Base-by-base conservation (phyloP, 2,113 vertebrate species). In the Varanus komodoensis region DNA sequence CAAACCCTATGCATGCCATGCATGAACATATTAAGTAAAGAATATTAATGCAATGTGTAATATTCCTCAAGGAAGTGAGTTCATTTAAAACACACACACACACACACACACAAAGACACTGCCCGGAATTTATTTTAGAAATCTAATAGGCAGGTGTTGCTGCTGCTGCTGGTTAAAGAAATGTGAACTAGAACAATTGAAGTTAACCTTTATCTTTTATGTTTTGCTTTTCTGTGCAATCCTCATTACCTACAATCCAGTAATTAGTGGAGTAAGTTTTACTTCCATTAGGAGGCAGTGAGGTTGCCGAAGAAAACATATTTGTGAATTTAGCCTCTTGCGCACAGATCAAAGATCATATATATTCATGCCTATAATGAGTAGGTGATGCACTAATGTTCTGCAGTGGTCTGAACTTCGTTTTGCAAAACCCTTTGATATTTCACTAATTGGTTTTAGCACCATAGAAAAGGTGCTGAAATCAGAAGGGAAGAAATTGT, bases 391-490 rank as follows among this genome's bases (percentile, higher is more conserved):
- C 84, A 81, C 74, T 95, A 96, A 93, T 87, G 23, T 95, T 95
- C 92, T 85, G 67, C 93, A 94, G 90, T 93, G 91, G 91, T 92
- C 95, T 95, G 95, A 96, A 96, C 91, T 94, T 95, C 95, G 91
- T 95, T 94, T 94, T 95, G 92, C 61, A 94, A 92, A 95, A 93
- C 74, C 71, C 86, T 95, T 97, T 96, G 94, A 96, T 96, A 90
- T 94, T 85, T 93, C 93, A 93, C 93, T 97, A 97, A 97, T 96
- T 96, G 94, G 93, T 96, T 96, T 97, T 97, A 97, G 92, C 95
- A 97, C 95, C 83, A 92, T 89, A 92, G 94, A 97, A 97, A 96
- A 96, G 82, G 94, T 96, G 96, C 94, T 94, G 89, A 97, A 96
- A 95, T 93, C 92, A 91, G 94, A 94, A 96, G 93, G 94, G 90